These are phyloP conservation scores for Dicyrtoma fusca DNA, from an alignment of 2,888 invertebrate species.

Conservation along the genomic window DNA sequence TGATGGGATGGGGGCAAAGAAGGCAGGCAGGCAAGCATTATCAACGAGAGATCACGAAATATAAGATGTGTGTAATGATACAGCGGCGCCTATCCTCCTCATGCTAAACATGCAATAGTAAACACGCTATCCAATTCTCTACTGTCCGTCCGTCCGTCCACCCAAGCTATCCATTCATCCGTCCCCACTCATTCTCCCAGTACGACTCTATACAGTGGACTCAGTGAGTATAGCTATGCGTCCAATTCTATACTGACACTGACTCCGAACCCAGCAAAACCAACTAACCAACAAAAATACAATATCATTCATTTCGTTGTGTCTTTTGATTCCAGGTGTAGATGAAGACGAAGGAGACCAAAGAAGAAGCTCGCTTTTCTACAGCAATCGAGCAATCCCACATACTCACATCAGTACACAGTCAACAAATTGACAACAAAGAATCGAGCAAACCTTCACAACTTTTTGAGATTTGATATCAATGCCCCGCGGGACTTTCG, in stretches of 20 bases:
- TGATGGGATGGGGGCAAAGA: conserved; percentile 26
- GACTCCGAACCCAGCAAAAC: no score
- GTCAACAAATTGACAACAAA: conserved; percentile 34
- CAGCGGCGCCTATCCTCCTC: conserved; percentile 48
- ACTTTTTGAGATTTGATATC: conserved; percentile 6
- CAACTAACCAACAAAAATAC: background rate
- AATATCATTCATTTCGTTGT: conserved; percentile 21
- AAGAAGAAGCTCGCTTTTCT: conserved; percentile 11
- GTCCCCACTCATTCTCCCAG: no score
- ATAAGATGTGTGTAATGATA: conserved; percentile 46
- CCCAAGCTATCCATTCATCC: background rate
- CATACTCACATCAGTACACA: conserved; percentile 4
- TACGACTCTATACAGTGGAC: no score
- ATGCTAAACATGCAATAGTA: conserved; percentile 44
- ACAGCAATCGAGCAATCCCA: conserved; percentile 10
- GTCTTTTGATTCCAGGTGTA: background rate
- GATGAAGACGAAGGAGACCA: conserved; percentile 6
- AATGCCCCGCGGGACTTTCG: conserved; percentile 9
- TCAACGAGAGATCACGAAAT: conserved; percentile 45
- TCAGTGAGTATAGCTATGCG: no score
- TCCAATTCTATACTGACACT: no score
- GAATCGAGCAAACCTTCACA: conserved; percentile 27
- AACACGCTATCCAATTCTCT: conserved; percentile 38
- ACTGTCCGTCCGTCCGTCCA: background rate
- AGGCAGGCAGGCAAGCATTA: conserved; percentile 36